Base-by-base conservation (phyloP, 1,140 invertebrate species). In the Pomacea maculata region DNA sequence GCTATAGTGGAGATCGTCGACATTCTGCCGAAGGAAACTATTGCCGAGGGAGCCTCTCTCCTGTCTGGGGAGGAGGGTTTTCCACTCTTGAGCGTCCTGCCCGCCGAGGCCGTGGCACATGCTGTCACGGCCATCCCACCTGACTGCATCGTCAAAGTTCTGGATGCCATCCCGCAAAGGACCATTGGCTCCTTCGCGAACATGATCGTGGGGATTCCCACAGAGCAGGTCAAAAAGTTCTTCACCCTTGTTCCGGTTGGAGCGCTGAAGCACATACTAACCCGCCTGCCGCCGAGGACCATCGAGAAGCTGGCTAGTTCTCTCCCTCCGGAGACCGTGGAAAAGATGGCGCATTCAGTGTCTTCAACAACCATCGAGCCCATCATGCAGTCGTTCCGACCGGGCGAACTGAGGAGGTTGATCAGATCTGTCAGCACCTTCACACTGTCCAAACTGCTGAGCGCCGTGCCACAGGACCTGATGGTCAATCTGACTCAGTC, bases 241-340 rank as follows among this genome's bases (percentile, higher is more conserved):
- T 78, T 68, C 64, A 34, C 25, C 12, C 65, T 55, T 65, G 67
- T 78, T 8, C 77, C 34, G 14, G 67, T 78, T 5, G 77, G 77
- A 14, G 54, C n/a, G 8, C 67, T 78, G 77, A 78, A 67, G 77
- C 34, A 78, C 77, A 71, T 78, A 34, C 1, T 78, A n/a, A 71
- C 54, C 67, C 68, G 70, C 21, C 77, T 78, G 65, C 77, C 77
- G 19, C 77, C 77, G n/a, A 54, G 77, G 19, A 78, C 77, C 4
- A 71, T 78, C 12, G 77, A 78, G 77, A 78, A 78, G 77, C 45
- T 78, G 67, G 77, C 77, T 19, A 78, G 77, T 19, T 78, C 77
- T 54, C 21, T 78, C 17, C 77, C 77, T 45, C 77, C 67, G 2
- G 77, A 67, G 7, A 78, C 67, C 19, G 65, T 78, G 45, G 67